Conservation (phyloP, 2,113 vertebrate species). For the Coptodon bakossiorum region DNA sequence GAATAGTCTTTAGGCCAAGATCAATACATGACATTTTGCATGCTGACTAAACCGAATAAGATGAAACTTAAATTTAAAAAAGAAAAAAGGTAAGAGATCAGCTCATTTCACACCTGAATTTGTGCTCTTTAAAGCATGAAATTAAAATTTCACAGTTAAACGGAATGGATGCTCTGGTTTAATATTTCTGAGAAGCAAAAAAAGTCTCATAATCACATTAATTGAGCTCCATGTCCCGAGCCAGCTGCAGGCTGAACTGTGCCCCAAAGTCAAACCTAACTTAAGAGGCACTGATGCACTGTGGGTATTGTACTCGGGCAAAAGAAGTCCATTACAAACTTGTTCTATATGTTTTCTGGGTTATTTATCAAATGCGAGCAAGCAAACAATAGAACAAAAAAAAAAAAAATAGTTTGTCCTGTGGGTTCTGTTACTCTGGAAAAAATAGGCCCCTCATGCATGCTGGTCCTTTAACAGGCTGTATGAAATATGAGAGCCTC, state of each 20-base stretch:
- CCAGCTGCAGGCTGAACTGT: background rate
- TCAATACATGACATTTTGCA: background rate
- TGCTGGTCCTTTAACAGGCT: background rate
- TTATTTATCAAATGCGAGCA: background rate
- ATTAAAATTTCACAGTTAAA: slow-evolving; percentile 22
- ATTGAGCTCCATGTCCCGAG: background rate
- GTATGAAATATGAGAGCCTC: background rate
- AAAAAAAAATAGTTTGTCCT: background rate
- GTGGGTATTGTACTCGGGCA: background rate
- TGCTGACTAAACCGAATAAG: background rate
- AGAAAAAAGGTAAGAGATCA: background rate
- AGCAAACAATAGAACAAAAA: background rate
- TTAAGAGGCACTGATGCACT: background rate
- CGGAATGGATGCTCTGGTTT: background rate
- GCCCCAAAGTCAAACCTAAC: background rate
- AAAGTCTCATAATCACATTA: background rate
- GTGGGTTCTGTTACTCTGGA: background rate
- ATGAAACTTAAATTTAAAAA: background rate
- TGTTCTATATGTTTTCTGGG: background rate
- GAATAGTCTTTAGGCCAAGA: background rate
- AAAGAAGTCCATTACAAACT: background rate
- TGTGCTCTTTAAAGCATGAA: slow-evolving; percentile 19
- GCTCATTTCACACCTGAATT: background rate
- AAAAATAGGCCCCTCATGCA: background rate
- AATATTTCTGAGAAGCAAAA: background rate